Base-by-base conservation (phyloP, 2,797 vertebrate species). In the Novumbra hubbsi region DNA sequence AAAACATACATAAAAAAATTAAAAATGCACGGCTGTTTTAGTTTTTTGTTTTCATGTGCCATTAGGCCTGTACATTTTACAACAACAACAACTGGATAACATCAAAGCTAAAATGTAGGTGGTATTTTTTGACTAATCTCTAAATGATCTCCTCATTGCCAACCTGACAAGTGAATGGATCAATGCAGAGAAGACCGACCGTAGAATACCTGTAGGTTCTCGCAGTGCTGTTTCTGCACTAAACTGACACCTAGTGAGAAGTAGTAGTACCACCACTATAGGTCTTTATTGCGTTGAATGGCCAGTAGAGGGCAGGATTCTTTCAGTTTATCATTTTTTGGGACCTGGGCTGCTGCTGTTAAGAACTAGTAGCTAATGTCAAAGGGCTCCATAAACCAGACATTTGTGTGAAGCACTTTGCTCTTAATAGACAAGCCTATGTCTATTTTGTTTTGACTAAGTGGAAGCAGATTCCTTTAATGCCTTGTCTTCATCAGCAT, bases 1-100 rank as follows among this genome's bases (percentile, higher is more conserved):
- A 91, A 91, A 94, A 90, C 77, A 88, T 78, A 85, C 73, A 81
- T 83, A 85, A 86, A 86, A 85, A 52, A 70, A 70, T 28, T 24
- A 15, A 28, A 63, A 63, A 30, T 4, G 30, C 8, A 19, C 28
- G 24, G 1, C 27, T 52, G 17, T 52, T 30, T 28, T 50, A 4
- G 9, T 50, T 69, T 14, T 8, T 27, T 28, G 16, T 49, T 30
- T 24, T 17, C 17, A 16, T 24, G 41, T 45, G 55, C 55, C 21
- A 57, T 24, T 24, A 9, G 2, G 2, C 6, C 8, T 0, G 19
- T 8, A 55, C n/a, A 57, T 57, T 57, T 21, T 21, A n/a, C 21
- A 57, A 6, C 8, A 21, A 24, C 7, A 21, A 21, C 52, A 12
- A n/a, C 52, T 57, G 52, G n/a, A 57, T 12, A 21, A 57, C 7